Evolutionary conservation across 2,113 vertebrate genomes (phyloP).

Genomic region (Sprattus sprattus): DNA sequence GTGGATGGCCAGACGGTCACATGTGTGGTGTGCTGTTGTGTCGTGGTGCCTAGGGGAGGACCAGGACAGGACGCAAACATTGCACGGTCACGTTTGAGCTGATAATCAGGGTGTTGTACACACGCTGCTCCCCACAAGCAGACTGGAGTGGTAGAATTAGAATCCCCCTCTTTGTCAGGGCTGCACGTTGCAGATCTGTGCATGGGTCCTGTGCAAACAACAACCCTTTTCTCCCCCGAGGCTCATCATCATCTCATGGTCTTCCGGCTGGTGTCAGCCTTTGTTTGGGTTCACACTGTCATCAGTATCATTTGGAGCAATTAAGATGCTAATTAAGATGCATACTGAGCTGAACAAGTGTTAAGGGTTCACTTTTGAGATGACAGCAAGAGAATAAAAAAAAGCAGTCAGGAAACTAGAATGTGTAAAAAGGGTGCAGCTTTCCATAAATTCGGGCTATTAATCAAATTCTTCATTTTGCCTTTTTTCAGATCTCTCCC

Average conservation of each 20-base stretch:
- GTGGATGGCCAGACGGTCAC: neutral
- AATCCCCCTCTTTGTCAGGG: neutral
- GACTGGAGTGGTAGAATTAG: neutral
- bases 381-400: neutral
- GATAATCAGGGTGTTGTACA: neutral
- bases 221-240: neutral
- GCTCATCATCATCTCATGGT: neutral
- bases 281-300: slow-evolving; percentile 15
- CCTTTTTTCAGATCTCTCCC: neutral
- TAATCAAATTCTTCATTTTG: neutral
- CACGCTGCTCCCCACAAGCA: neutral
- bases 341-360: neutral
- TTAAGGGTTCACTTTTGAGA: neutral
- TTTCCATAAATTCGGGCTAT: neutral
- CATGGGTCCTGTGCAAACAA: neutral
- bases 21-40: neutral
- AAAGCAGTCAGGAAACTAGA: too few relatives aligned
- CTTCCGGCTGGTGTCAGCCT: neutral
- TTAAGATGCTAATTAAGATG: neutral
- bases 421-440: too few relatives aligned
- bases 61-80: neutral
- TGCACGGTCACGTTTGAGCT: neutral
- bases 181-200: neutral
- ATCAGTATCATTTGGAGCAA: neutral
- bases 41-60: neutral